Evolutionary conservation across 2,888 invertebrate species (phyloP).

Genomic region (Ceraclea dissimilis): DNA sequence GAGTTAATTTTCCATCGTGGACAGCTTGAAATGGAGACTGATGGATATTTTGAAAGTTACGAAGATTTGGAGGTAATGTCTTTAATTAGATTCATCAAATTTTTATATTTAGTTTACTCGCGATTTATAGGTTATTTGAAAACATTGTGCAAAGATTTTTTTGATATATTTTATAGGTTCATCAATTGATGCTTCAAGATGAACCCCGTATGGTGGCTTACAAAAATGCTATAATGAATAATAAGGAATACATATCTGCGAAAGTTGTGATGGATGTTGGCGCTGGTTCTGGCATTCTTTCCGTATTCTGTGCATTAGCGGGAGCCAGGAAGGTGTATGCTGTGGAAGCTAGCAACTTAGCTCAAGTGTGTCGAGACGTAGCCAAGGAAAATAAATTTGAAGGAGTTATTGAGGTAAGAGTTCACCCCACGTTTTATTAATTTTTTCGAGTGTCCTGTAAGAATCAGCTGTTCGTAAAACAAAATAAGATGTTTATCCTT

Average conservation of each 20-base stretch:
- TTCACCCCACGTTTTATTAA: not conserved
- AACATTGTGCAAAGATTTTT: not conserved
- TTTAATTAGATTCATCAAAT: not conserved
- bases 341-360: slow-evolving; percentile 71
- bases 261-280: slow-evolving; percentile 83
- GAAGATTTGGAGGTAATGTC: slow-evolving; percentile 63
- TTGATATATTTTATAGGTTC: slow-evolving; percentile 50
- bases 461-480: too few relatives aligned
- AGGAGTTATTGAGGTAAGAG: slow-evolving; percentile 55
- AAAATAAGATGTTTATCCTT: too few relatives aligned
- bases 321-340: slow-evolving; percentile 86
- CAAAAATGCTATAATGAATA: slow-evolving; percentile 66
- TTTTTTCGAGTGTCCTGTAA: too few relatives aligned
- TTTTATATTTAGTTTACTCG: not conserved
- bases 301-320: slow-evolving; percentile 81
- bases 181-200: slow-evolving; percentile 75
- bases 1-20: too few relatives aligned
- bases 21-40: slow-evolving; percentile 24
- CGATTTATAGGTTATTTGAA: too few relatives aligned
- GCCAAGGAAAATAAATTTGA: slow-evolving; percentile 64
- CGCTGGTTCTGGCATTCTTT: slow-evolving; percentile 81
- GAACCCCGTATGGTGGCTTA: slow-evolving; percentile 69
- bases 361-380: slow-evolving; percentile 55
- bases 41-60: slow-evolving; percentile 62
- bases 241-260: slow-evolving; percentile 58